Conservation (phyloP, 2,888 invertebrate species). For the Dichetophora obliterata region DNA sequence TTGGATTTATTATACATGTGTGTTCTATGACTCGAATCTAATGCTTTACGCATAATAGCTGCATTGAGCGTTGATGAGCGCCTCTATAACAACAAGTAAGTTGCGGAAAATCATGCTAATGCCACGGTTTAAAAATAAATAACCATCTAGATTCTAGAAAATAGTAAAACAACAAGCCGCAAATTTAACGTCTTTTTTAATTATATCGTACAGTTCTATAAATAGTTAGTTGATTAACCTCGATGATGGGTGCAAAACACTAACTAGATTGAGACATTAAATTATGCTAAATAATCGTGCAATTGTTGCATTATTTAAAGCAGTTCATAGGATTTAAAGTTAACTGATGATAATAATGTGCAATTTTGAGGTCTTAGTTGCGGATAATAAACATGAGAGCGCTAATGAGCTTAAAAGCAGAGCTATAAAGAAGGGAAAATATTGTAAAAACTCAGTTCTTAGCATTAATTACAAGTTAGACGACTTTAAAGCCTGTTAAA, state of each 20-base stretch:
- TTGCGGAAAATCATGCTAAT: no score
- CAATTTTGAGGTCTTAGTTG: neutral
- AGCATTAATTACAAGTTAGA: neutral
- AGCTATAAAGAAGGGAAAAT: no score
- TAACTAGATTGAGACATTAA: conserved; percentile 19
- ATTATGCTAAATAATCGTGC: conserved; percentile 29
- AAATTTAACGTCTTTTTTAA: neutral
- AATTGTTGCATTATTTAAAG: neutral
- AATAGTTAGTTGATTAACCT: neutral
- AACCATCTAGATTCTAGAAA: neutral
- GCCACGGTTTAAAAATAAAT: no score
- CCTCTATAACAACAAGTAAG: neutral
- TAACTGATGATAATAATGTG: conserved; percentile 14
- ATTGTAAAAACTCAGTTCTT: no score
- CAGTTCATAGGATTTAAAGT: neutral
- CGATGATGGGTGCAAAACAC: neutral
- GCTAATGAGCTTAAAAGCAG: no score
- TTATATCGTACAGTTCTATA: neutral
- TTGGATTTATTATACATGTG: neutral
- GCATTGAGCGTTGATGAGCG: neutral
- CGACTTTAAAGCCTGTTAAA: neutral
- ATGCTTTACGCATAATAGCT: neutral
- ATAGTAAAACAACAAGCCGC: neutral
- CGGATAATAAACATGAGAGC: neutral
- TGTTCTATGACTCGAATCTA: neutral